Conservation (phyloP, 2,113 vertebrate species). For the Phrynosoma blainvillii region DNA sequence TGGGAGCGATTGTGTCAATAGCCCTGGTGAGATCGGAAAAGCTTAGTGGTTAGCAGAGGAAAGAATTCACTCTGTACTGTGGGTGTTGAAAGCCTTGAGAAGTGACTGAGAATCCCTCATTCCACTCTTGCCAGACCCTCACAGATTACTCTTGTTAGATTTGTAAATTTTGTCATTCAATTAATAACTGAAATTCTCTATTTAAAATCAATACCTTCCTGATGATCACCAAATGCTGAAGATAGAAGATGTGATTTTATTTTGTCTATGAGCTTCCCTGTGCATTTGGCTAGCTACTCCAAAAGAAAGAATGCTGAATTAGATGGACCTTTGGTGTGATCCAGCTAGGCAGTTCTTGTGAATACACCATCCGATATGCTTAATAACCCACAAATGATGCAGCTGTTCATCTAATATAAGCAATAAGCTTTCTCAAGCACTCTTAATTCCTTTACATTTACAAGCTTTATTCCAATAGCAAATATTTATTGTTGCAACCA, state of each 20-base stretch:
- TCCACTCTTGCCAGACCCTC: neutral
- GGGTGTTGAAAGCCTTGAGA: neutral
- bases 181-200: neutral
- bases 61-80: neutral
- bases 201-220: neutral
- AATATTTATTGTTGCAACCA: conserved; percentile 59
- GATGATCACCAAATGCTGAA: neutral
- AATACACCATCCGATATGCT: neutral
- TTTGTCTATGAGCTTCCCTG: neutral
- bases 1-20: no score
- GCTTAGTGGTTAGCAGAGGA: neutral
- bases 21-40: no score
- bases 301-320: neutral
- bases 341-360: neutral
- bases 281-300: neutral
- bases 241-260: neutral
- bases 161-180: neutral
- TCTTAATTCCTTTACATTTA: conserved; percentile 50
- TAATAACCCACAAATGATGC: conserved; percentile 42
- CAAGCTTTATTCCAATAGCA: conserved; percentile 35
- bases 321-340: neutral
- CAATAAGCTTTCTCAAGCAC: conserved; percentile 51
- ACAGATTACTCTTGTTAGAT: neutral
- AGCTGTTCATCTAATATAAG: conserved; percentile 24
- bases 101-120: neutral